Percentiles rank a stretch among this genome's conserved stretches.
Evolutionary conservation across 2,113 vertebrate genomes (phyloP).

Genomic region (Acinonyx jubatus): DNA sequence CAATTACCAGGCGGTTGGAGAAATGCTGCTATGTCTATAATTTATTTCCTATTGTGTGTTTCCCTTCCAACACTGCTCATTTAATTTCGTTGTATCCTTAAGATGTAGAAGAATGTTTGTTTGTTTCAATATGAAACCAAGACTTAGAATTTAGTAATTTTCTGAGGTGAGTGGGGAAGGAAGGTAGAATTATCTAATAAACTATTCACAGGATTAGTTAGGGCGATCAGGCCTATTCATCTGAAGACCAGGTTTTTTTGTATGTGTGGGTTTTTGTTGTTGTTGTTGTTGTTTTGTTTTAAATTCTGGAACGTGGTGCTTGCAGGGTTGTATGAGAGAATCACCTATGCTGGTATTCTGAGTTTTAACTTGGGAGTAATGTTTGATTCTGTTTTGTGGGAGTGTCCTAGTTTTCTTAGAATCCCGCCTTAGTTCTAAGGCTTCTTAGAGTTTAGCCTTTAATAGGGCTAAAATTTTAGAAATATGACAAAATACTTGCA

Average conservation of each 20-base stretch:
- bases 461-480: neutral
- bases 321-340: neutral
- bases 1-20: neutral
- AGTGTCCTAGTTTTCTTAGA: neutral
- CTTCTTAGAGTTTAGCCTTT: neutral
- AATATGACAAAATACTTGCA: neutral
- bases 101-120: neutral
- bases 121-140: neutral
- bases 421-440: neutral
- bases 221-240: neutral
- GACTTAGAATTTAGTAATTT: neutral
- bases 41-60: neutral
- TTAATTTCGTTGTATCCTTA: neutral
- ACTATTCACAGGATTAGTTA: neutral
- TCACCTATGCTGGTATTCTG: neutral
- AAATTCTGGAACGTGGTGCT: neutral
- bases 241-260: neutral
- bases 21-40: neutral
- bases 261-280: neutral
- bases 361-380: neutral
- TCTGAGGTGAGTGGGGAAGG: neutral
- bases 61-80: neutral
- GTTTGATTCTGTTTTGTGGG: neutral
- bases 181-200: neutral
- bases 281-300: neutral